Evolutionary conservation across 2,888 invertebrate genomes (phyloP), one percentile per base, ranked within the genome.

Genomic region (Nasonia oneida): DNA sequence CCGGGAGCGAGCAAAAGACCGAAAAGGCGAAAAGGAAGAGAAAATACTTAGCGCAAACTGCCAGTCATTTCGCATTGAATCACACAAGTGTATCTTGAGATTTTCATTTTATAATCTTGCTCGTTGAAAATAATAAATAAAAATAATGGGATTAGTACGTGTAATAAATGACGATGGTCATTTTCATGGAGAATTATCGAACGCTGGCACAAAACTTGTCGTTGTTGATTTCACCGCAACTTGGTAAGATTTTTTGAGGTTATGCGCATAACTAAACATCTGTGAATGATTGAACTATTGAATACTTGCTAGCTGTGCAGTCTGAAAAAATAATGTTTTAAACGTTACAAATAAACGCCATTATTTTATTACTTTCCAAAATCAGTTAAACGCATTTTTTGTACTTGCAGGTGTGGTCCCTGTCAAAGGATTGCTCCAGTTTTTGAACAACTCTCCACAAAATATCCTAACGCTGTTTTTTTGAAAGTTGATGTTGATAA

Each of bases 401-500:
- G 83, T 86, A 82, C 85, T 92, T 91, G 1, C 90, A 98, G 98
- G 98, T 99, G 99, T 94, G 98, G 98, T 1, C 99, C 99, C 4
- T 99, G 99, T 92, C 97, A 97, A 92, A 95, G 97, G 91, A 98
- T 99, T 91, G 98, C 98, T 6, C 99, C 99, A 12, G 94, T 97
- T 82, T 99, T 98, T 93, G 97, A 98, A 90, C 96, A 98, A 91
- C 94, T 99, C 64, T 97, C 99, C 33, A 95, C 95, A 12, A 98
- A 97, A 93, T 99, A 98, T 93, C 96, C 97, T 0, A 96, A 96
- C 89, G 98, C 98, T 18, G 95, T 98, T 23, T 99, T 99, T 92
- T 94, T 98, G 23, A 98, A 99, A 94, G 97, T 99, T 12, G 98
- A 99, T 93, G 99, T 99, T 29, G 99, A 99, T 92, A 96, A 96